These are phyloP conservation scores for Stomorhina lunata DNA, from an alignment of 2,888 invertebrate species.

Conservation along the genomic window DNA sequence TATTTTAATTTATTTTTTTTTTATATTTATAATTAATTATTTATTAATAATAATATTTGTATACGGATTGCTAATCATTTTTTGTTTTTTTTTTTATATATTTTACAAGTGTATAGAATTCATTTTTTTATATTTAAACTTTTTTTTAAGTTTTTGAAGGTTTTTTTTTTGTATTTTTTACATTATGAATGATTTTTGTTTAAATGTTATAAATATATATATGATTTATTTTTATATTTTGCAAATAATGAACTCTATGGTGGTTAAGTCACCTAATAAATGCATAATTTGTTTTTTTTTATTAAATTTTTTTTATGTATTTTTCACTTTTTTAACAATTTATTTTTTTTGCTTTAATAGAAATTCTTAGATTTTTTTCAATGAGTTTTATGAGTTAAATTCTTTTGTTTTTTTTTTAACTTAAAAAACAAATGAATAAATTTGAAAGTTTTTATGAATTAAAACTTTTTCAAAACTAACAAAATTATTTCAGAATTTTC, in stretches of 20 bases:
- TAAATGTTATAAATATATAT: constrained; percentile 49
- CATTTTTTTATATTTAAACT: constrained; percentile 31
- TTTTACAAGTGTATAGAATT: constrained; percentile 59
- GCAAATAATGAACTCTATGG: constrained; percentile 69
- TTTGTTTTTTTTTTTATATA: too few species aligned
- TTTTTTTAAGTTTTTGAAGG: constrained; percentile 32
- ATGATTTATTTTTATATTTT: constrained; percentile 18
- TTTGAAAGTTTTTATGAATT: too few species aligned
- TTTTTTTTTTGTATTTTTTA: constrained; percentile 41
- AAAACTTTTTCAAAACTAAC: too few species aligned
- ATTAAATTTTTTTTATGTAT: constrained; percentile 44
- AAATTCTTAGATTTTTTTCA: neutral
- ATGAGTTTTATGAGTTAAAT: constrained; percentile 15
- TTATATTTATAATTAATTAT: constrained; percentile 36
- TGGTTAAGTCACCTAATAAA: constrained; percentile 70
- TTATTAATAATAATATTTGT: constrained; percentile 61
- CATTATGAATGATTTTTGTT: constrained; percentile 57
- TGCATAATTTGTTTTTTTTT: constrained; percentile 64
- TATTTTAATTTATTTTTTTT: constrained; percentile 30
- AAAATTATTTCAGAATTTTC: too few species aligned
- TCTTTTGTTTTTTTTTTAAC: constrained; percentile 42
- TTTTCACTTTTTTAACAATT: constrained; percentile 37
- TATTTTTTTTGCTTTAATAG: constrained; percentile 41
- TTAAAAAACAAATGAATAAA: too few species aligned
- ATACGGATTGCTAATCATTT: constrained; percentile 65